Conservation (phyloP, 2,113 vertebrate species). For the Penelope pileata region DNA sequence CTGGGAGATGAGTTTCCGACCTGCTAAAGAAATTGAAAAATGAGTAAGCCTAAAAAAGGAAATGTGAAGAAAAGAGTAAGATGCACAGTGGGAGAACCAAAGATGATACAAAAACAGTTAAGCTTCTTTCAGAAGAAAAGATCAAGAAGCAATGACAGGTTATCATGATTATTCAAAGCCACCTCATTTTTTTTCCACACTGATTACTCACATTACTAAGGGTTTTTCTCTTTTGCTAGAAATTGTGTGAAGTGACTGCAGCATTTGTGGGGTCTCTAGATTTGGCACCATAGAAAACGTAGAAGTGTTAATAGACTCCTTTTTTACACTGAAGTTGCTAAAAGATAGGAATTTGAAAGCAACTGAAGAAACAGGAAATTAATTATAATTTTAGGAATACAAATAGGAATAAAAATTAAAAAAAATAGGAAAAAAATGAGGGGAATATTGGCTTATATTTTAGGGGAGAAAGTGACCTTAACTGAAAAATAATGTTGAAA, state of each 20-base stretch:
- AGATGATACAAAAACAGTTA: neutral
- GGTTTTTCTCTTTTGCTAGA: neutral
- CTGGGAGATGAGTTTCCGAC: neutral
- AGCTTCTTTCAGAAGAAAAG: constrained; percentile 14
- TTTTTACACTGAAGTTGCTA: neutral
- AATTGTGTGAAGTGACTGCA: neutral
- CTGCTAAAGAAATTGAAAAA: constrained; percentile 24
- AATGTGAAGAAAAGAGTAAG: neutral
- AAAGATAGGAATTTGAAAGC: constrained; percentile 8
- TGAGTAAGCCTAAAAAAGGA: constrained; percentile 7
- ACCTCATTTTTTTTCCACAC: neutral
- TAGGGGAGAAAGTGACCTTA: neutral
- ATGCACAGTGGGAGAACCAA: neutral
- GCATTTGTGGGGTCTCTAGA: neutral
- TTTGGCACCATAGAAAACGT: neutral
- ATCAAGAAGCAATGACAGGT: neutral
- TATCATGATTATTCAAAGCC: constrained; percentile 9
- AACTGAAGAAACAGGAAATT: neutral
- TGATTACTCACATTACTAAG: neutral
- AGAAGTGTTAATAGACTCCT: neutral
- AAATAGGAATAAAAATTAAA: too few relatives aligned
- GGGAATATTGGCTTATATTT: neutral
- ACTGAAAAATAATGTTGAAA: neutral
- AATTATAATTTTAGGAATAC: neutral
- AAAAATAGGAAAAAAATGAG: neutral